Base-by-base conservation (phyloP, 2,113 vertebrate genomes). In the Colius striatus region DNA sequence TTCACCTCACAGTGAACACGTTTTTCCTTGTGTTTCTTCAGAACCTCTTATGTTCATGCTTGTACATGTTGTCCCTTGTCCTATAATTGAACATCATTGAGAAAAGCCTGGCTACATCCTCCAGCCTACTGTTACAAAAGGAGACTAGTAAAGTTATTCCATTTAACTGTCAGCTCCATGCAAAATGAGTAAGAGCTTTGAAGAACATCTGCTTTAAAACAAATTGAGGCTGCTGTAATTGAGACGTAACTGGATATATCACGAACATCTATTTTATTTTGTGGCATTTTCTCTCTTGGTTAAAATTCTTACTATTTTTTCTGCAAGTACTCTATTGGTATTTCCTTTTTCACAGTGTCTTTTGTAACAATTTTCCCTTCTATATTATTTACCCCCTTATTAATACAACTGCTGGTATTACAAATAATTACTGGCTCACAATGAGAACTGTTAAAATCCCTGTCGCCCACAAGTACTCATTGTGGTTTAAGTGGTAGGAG, bases 401-500 rank as follows among this genome's bases (percentile, higher is more conserved):
- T 84, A 83, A 63, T 51, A 48, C 34, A 84, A 4, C 45, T 66
- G 25, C 41, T 92, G 71, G 50, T 70, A 62, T 86, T 73, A 57
- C 66, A 74, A 84, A 57, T 62, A 89, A 67, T 65, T 93, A 54
- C n/a, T 62, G 73, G 53, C 57, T 94, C 30, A 81, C 8, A 47
- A 23, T 21, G 11, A 72, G 53, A 65, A 75, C 60, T 75, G 38
- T 61, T 88, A 79, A 90, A 92, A 81, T 84, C 76, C 26, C 34
- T 70, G 5, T 48, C 8, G 1, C 80, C 45, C 27, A 54, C 6
- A 0, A 66, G 67, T 81, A 61, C 17, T 18, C 34, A 55, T 41
- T 72, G 83, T 41, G 65, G 53, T 84, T 96, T 88, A 85, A 74
- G n/a, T 92, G 75, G 87, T 76, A 53, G 68, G 77, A 96, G 79